These are phyloP conservation scores for Temnothorax nylanderi DNA, from an alignment of 1,140 invertebrate species.

Conservation along the genomic window DNA sequence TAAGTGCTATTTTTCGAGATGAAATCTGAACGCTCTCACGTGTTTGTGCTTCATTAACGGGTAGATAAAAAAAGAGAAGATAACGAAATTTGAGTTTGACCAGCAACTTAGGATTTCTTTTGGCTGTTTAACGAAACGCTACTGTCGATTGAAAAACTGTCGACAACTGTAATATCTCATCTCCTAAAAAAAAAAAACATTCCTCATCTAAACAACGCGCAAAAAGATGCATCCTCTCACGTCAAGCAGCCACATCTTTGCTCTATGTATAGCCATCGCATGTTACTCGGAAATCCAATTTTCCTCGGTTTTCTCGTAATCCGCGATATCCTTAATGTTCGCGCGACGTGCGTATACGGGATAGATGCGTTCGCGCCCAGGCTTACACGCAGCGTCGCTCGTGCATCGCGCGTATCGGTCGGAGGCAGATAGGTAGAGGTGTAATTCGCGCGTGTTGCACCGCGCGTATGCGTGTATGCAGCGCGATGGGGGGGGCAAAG, in stretches of 20 bases:
- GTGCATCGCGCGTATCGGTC: conserved; percentile 36
- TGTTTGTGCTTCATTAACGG: conserved; percentile 7
- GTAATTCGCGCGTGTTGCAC: conserved; percentile 57
- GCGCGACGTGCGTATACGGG: conserved; percentile 30
- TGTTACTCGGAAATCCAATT: conserved; percentile 43
- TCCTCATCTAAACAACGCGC: not conserved
- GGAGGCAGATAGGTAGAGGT: conserved; percentile 35
- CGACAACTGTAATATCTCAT: not conserved
- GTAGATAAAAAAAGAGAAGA: not conserved
- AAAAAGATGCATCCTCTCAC: not conserved
- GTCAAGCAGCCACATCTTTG: not conserved
- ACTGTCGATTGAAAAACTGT: not conserved
- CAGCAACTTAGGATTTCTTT: not conserved
- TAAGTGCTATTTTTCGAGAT: not conserved
- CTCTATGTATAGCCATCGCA: not conserved
- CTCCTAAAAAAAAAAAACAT: not conserved
- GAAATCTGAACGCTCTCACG: conserved; percentile 18
- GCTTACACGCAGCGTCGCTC: conserved; percentile 18
- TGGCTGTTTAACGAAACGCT: not conserved
- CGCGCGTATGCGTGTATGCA: conserved; percentile 41
- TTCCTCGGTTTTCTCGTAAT: conserved; percentile 44
- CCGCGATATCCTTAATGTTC: conserved; percentile 35
- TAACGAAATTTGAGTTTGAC: not conserved
- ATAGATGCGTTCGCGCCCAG: conserved; percentile 38
- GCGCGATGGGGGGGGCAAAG: conserved; percentile 48